Conservation (phyloP, 2,888 invertebrate species). For the Syrphus vitripennis region DNA sequence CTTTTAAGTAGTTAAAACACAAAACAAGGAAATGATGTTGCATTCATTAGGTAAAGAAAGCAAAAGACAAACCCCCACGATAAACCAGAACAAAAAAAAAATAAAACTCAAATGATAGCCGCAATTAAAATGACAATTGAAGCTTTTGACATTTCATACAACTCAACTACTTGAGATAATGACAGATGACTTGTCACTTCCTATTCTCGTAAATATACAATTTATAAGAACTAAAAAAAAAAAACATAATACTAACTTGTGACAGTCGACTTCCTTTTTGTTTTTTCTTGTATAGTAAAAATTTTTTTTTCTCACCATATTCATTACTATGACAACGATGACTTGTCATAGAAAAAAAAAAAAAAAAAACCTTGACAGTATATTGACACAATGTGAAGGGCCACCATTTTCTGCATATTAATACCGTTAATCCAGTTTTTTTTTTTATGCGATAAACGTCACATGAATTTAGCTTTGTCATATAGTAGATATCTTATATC, state of each 20-base stretch:
- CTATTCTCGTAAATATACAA: constrained; percentile 31
- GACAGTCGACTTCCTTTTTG: constrained; percentile 47
- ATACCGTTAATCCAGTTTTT: background rate
- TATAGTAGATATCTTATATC: background rate
- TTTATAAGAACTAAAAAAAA: background rate
- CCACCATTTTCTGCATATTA: background rate
- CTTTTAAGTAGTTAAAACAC: background rate
- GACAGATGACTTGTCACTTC: constrained; percentile 49
- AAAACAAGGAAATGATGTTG: constrained; percentile 47
- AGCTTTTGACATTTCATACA: constrained; percentile 2
- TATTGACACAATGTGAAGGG: constrained; percentile 14
- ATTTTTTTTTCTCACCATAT: background rate
- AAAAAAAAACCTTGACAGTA: background rate
- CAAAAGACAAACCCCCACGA: constrained; percentile 1
- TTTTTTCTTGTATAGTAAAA: background rate
- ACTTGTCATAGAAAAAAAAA: constrained; percentile 15
- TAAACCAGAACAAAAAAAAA: background rate
- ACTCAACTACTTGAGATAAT: constrained; percentile 25
- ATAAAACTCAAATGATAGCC: constrained; percentile 5
- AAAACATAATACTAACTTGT: constrained; percentile 10
- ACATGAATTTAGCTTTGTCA: background rate
- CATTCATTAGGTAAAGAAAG: constrained; percentile 20
- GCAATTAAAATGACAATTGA: constrained; percentile 47
- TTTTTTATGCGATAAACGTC: constrained; percentile 2
- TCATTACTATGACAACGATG: background rate